These are phyloP conservation scores for Coregonus suidteri DNA, from an alignment of 2,797 vertebrate genomes.

Conservation along the genomic window DNA sequence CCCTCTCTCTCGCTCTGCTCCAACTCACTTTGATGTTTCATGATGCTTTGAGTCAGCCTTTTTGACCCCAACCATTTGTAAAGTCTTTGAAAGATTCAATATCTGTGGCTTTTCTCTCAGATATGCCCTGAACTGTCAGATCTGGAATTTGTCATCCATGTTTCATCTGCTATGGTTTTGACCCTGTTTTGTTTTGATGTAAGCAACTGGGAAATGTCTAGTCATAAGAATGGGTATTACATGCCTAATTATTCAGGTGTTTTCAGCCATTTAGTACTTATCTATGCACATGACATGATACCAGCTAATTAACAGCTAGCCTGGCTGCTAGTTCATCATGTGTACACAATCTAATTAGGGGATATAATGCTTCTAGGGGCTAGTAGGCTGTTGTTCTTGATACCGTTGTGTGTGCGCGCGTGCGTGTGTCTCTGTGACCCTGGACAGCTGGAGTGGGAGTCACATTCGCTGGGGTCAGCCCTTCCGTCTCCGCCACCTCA, in stretches of 20 bases:
- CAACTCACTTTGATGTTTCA: constrained; percentile 26
- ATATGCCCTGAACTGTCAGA: constrained; percentile 18
- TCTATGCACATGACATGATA: constrained; percentile 9
- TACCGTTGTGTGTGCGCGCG: background rate
- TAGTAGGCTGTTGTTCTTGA: constrained; percentile 10
- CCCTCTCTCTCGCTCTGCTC: background rate
- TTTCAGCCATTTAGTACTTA: constrained; percentile 49
- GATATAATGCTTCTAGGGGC: too few relatives aligned
- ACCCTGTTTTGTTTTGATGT: constrained; percentile 18
- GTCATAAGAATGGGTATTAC: constrained; percentile 21
- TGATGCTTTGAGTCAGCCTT: constrained; percentile 12
- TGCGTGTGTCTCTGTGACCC: constrained; percentile 3
- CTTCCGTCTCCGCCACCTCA: constrained; percentile 93
- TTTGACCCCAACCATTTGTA: constrained; percentile 26
- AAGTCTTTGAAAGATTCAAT: constrained; percentile 5
- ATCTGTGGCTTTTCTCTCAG: background rate
- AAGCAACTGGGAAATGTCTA: constrained; percentile 8
- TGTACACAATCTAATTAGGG: constrained; percentile 34
- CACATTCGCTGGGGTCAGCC: constrained; percentile 95
- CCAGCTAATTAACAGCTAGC: constrained; percentile 50
- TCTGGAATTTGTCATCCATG: constrained; percentile 19
- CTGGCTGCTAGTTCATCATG: constrained; percentile 29
- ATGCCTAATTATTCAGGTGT: constrained; percentile 4
- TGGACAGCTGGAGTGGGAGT: constrained; percentile 93
- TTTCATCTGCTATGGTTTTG: background rate